Base-by-base conservation (phyloP, 1,140 invertebrate species). In the Drosophila kikkawai region DNA sequence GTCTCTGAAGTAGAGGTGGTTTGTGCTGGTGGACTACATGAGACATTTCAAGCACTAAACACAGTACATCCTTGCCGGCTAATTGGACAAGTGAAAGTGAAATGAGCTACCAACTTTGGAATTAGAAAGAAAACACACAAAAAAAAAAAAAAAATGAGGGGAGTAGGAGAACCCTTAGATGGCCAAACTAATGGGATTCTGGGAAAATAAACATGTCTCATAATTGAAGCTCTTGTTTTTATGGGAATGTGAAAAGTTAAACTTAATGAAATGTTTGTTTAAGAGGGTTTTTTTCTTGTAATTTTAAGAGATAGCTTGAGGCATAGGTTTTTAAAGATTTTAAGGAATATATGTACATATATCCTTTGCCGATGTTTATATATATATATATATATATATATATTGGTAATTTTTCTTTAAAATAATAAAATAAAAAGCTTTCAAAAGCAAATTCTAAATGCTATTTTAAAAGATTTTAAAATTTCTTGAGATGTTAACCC, bases 41-140 rank as follows among this genome's bases (percentile, higher is more conserved):
- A 70, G 63, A 70, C 68, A 79, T 75, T 71, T 75, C 70, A 36
- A 29, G 67, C 51, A 68, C 67, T 68, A 68, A 68, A 67, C 65
- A 65, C 53, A 58, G 73, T 77, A 81, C 65, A 77, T 80, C 60
- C 65, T 70, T 34, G 63, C 29, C 39, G 29, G 67, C 67, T 67
- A 70, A 70, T 67, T 67, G 65, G 65, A 67, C 65, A 65, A 65
- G 42, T 51, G 67, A 70, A 68, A 70, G 67, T 70, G 61, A 69
- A 67, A 67, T 69, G 44, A 29, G 47, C 29, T 51, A 13, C 37
- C 41, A 29, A 42, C 61, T 64, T 41, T 37, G 8, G 17, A 22
- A 29, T 37, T 12, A 1, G 17, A 13, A 8, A 0, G 13, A 9
- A 34, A 22, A 22, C 22, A 22, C 22, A 22, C 19, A 19, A 19